A percentile compares a stretch with the other conserved stretches of the same genome.
Evolutionary conservation across 2,888 invertebrate genomes (phyloP).

Genomic region (Hylaea fasciaria): DNA sequence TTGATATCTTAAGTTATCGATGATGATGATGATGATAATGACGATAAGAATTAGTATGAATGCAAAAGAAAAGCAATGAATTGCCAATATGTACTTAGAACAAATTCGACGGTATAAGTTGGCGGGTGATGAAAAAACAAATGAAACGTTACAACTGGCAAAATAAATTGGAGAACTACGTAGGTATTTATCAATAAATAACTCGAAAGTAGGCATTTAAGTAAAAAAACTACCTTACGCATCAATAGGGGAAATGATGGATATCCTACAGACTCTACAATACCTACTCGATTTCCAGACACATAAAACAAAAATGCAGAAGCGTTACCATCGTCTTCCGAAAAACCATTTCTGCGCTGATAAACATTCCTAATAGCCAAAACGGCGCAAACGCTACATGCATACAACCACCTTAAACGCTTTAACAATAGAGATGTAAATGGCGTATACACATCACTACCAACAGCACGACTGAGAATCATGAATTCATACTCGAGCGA

Average conservation of each 20-base stretch:
- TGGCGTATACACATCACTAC: constrained; percentile 42
- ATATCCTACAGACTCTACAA: constrained; percentile 9
- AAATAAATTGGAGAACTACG: constrained; percentile 1
- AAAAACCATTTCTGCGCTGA: constrained; percentile 61
- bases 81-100: too few relatives aligned
- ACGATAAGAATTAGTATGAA: too few relatives aligned
- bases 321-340: constrained; percentile 56
- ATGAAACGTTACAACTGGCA: constrained; percentile 1
- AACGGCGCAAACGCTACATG: constrained; percentile 42
- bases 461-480: constrained; percentile 46
- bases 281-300: constrained; percentile 33
- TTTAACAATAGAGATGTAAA: constrained; percentile 54
- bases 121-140: not conserved
- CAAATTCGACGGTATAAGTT: too few relatives aligned
- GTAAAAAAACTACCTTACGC: constrained; percentile 18
- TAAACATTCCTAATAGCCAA: constrained; percentile 34
- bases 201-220: constrained; percentile 4
- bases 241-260: constrained; percentile 8
- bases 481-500: constrained; percentile 57
- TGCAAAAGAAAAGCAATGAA: too few relatives aligned
- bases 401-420: constrained; percentile 40
- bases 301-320: constrained; percentile 54
- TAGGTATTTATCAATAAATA: constrained; percentile 8
- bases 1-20: not conserved
- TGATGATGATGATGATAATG: not conserved